Base-by-base conservation (phyloP, 2,797 vertebrate species). In the Otolemur crassicaudatus region DNA sequence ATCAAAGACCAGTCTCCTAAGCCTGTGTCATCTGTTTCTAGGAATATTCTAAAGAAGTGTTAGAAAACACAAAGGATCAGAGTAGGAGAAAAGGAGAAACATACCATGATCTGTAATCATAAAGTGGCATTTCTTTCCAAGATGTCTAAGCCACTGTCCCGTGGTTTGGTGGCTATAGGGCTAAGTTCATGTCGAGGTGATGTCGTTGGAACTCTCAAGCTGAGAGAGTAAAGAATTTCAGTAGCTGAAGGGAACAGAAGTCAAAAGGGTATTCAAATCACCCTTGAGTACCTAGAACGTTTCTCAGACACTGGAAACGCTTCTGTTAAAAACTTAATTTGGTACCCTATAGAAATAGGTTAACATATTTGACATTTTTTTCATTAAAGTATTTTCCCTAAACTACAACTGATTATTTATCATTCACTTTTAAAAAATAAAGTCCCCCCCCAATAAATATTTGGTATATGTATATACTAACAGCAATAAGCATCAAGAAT, bases 1-100 rank as follows among this genome's bases (percentile, higher is more conserved):
- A 99, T 97, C 97, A 97, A 97, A 96, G 97, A 79, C 98, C 90
- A 98, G 4, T 20, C 5, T 87, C 27, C 13, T 1, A 25, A 20
- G 58, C 16, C 4, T 83, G 4, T n/a, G 37, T 31, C 56, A 63
- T 31, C 34, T 87, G 7, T 16, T 97, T 93, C 76, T 22, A 91
- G 5, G 19, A 60, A 49, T 0, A 87, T 92, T 90, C 53, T 56
- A 46, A 81, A 9, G 12, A 11, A 79, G 6, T 70, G 1, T 49
- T 56, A 31, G 49, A 49, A 88, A 77, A 92, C 40, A 70, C 7
- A 60, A 80, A 79, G 31, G 20, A 40, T 60, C 13, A n/a, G 40
- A 22, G 31, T 29, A 43, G 40, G 5, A 69, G 12, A 37, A 92
- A 93, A 56, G 58, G 3, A 46, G 14, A 72, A 65, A 43, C 11